These are phyloP conservation scores for Rhagoletis pomonella DNA, from an alignment of 1,140 invertebrate species.

Conservation along the genomic window DNA sequence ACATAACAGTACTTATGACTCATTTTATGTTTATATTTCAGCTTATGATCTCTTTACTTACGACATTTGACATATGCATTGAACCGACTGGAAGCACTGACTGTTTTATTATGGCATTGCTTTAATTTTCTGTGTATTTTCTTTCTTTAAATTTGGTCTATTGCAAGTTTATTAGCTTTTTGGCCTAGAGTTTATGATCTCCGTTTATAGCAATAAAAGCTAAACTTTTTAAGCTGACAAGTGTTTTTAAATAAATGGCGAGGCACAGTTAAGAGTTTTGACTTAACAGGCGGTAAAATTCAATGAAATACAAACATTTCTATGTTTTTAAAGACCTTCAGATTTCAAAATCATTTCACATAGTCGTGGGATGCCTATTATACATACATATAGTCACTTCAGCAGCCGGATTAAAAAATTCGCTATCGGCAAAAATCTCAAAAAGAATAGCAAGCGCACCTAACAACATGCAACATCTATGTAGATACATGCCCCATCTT, in stretches of 20 bases:
- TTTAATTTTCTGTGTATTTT: neutral
- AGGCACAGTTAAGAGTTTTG: neutral
- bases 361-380: too few relatives aligned
- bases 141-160: neutral
- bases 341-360: too few relatives aligned
- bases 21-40: constrained; percentile 16
- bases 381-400: too few relatives aligned
- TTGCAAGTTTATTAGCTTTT: neutral
- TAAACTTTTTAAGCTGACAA: neutral
- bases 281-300: too few relatives aligned
- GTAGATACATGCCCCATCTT: too few relatives aligned
- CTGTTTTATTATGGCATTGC: neutral
- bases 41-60: constrained; percentile 18
- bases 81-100: neutral
- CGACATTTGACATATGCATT: constrained; percentile 13
- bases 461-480: too few relatives aligned
- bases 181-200: neutral
- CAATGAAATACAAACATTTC: too few relatives aligned
- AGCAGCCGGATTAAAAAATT: too few relatives aligned
- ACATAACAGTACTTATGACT: neutral
- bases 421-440: too few relatives aligned
- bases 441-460: too few relatives aligned
- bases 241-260: neutral
- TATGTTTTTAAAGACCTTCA: too few relatives aligned
- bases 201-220: neutral